These are phyloP conservation scores for Orbicella faveolata DNA, from an alignment of 64 coral and sea anemone species.

Conservation along the genomic window DNA sequence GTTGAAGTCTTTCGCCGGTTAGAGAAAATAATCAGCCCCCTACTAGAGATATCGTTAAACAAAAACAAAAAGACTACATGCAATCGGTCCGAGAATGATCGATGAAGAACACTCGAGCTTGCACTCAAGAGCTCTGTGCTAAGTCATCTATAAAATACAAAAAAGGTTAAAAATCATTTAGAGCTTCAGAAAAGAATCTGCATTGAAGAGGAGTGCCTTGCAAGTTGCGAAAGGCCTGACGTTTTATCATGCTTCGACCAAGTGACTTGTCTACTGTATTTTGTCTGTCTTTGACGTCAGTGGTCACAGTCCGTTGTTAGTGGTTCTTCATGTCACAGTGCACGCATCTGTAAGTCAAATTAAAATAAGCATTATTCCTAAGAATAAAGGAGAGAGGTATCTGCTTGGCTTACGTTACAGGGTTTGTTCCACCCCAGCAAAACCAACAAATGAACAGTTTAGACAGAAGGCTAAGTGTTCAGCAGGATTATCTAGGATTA, in stretches of 20 bases:
- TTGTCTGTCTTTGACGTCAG: slow-evolving; percentile 17
- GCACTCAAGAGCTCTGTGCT: neutral
- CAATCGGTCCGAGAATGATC: neutral
- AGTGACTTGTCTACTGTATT: neutral
- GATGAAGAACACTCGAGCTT: neutral
- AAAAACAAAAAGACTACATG: neutral
- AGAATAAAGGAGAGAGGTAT: neutral
- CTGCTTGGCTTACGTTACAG: neutral
- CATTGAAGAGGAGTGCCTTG: neutral
- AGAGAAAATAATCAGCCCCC: too few relatives aligned
- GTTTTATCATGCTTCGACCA: neutral
- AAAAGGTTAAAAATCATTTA: neutral
- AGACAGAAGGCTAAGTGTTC: neutral
- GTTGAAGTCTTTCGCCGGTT: too few relatives aligned
- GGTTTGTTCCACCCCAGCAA: neutral
- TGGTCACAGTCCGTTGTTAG: neutral
- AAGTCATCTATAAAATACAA: neutral
- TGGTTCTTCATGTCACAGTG: neutral
- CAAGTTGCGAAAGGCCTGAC: neutral
- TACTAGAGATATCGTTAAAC: neutral
- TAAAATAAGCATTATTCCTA: neutral
- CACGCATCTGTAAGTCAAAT: slow-evolving; percentile 25
- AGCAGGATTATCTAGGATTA: neutral
- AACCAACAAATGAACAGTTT: neutral
- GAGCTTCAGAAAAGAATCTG: neutral